Evolutionary conservation across 2,797 vertebrate species (phyloP).

Genomic region (Pantherophis alleghaniensis): DNA sequence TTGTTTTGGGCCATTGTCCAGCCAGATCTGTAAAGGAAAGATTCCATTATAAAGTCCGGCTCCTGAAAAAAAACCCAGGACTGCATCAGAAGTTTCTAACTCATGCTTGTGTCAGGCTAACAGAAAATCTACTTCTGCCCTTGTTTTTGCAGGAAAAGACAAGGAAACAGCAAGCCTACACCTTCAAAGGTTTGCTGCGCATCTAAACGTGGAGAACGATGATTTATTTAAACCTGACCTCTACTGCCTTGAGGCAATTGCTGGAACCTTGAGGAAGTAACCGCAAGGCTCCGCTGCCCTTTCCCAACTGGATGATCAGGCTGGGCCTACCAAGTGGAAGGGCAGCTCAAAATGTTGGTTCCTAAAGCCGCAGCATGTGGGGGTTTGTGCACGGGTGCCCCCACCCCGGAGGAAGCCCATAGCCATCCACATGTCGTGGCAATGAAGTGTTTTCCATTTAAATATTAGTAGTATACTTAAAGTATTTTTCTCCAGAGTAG

Average conservation of each 20-base stretch:
- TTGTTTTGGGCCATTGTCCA: slow-evolving; percentile 96
- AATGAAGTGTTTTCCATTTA: neutral
- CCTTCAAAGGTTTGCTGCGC: neutral
- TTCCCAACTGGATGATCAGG: neutral
- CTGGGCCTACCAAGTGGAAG: neutral
- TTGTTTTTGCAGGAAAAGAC: neutral
- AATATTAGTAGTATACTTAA: neutral
- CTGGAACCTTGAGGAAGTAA: neutral
- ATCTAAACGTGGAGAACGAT: neutral
- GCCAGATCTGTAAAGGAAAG: slow-evolving; percentile 77
- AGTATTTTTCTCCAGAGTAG: neutral
- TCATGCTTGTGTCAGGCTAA: neutral
- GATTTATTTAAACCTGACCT: neutral
- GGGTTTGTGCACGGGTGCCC: neutral
- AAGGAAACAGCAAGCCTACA: neutral
- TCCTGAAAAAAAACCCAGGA: neutral
- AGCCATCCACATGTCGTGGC: neutral
- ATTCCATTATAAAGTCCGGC: neutral
- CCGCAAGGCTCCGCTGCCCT: neutral
- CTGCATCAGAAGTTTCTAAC: neutral
- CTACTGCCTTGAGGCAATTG: neutral
- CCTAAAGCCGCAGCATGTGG: neutral
- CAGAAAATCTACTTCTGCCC: neutral
- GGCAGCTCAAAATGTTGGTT: neutral
- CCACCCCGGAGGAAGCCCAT: neutral